Percentiles rank a stretch among this genome's conserved stretches.
Conservation (phyloP, 2,113 vertebrate genomes). For the Pandion haliaetus region DNA sequence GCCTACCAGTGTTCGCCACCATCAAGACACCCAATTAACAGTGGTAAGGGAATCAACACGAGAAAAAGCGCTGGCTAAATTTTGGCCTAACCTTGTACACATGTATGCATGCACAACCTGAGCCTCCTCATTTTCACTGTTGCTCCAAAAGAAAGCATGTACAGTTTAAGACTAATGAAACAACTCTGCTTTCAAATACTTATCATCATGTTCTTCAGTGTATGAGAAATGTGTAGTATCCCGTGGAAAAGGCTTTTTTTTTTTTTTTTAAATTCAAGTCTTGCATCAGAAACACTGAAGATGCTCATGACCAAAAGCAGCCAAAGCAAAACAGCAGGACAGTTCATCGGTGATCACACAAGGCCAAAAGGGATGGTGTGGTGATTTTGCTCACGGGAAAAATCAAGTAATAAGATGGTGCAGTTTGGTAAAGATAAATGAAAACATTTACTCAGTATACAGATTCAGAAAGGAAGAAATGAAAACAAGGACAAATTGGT, state of each 20-base stretch:
- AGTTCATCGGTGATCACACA: neutral
- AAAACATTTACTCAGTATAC: neutral
- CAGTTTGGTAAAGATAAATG: neutral
- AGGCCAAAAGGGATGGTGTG: neutral
- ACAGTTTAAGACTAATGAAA: neutral
- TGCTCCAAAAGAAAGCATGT: too few species aligned
- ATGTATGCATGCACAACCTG: neutral
- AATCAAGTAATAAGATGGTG: neutral
- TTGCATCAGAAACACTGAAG: neutral
- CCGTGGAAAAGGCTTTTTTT: neutral
- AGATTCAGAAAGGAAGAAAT: neutral
- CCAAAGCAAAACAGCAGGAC: neutral
- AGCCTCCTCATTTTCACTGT: neutral
- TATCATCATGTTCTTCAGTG: neutral
- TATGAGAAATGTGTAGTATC: neutral
- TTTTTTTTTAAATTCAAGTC: neutral
- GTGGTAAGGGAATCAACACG: neutral
- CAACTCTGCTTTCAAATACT: neutral
- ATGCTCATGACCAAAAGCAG: neutral
- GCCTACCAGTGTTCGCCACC: neutral
- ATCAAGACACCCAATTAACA: neutral
- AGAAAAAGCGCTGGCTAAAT: accelerated
- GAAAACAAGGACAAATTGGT: neutral
- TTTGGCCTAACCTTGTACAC: neutral
- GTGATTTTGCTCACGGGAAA: neutral